phyloP scores from a whole-genome alignment of 2,113 vertebrate genomes.

The Platysternon megacephalum region DNA sequence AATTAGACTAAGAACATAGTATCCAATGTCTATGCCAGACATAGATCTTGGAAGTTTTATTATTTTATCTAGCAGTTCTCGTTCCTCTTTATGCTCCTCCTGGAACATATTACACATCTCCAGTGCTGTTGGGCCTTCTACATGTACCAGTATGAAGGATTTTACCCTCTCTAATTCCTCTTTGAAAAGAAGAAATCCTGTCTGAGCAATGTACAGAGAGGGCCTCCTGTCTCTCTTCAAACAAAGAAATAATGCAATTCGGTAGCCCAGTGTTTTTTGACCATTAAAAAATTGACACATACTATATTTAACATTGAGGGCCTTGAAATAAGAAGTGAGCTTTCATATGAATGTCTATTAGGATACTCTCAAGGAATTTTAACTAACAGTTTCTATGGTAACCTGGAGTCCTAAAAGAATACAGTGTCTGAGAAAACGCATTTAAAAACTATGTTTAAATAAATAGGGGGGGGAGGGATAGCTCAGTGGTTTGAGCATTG shows the following conservation, averaged over 20 bases:
- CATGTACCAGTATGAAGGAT: neutral
- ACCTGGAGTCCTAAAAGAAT: constrained; percentile 21
- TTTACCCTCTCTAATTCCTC: neutral
- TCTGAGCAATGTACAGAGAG: neutral
- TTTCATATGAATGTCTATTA: constrained; percentile 49
- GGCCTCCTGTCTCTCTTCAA: neutral
- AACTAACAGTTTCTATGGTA: constrained; percentile 67
- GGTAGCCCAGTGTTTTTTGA: neutral
- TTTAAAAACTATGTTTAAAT: neutral
- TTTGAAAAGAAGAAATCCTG: neutral
- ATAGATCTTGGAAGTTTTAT: neutral
- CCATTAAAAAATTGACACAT: neutral
- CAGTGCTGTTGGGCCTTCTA: neutral
- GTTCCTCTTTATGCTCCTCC: neutral
- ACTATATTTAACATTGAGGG: neutral
- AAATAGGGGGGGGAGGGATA: too few relatives aligned
- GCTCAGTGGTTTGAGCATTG: too few relatives aligned
- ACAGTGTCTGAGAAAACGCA: constrained; percentile 9
- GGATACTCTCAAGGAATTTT: constrained; percentile 24
- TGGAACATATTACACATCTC: neutral
- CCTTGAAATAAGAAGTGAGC: neutral
- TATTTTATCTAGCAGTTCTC: neutral
- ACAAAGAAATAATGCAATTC: neutral
- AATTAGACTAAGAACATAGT: neutral
- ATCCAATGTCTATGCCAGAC: too few relatives aligned